Evolutionary conservation across 2,113 vertebrate species (phyloP).

Genomic region (Garra rufa): DNA sequence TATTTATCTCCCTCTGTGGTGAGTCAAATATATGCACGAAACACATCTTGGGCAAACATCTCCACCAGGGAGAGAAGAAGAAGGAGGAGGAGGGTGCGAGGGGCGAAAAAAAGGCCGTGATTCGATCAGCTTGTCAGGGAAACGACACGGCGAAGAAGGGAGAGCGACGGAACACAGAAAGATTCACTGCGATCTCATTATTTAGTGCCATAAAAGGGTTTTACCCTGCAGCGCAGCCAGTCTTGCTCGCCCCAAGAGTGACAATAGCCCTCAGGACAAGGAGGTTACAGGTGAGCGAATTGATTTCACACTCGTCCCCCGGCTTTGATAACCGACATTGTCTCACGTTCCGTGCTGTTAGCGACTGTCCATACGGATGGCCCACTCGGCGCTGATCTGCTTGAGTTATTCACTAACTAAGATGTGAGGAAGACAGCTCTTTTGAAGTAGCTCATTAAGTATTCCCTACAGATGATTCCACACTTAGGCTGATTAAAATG

Average conservation of each 20-base stretch:
- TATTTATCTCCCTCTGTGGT: slow-evolving; percentile 33
- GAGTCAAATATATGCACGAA: slow-evolving; percentile 19
- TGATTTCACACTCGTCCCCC: slow-evolving; percentile 72
- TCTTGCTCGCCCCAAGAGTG: slow-evolving; percentile 46
- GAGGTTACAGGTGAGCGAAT: slow-evolving; percentile 70
- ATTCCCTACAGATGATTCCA: slow-evolving; percentile 68
- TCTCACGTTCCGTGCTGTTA: slow-evolving; percentile 63
- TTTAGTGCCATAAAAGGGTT: slow-evolving; percentile 38
- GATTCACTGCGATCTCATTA: slow-evolving; percentile 44
- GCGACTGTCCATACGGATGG: slow-evolving; percentile 57
- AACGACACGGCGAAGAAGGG: slow-evolving; percentile 15
- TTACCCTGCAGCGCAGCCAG: slow-evolving; percentile 20
- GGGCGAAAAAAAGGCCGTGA: slow-evolving; percentile 8
- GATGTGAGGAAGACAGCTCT: slow-evolving; percentile 57
- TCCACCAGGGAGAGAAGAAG: background rate
- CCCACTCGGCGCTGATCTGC: slow-evolving; percentile 58
- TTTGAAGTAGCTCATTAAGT: slow-evolving; percentile 65
- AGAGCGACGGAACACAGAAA: slow-evolving; percentile 34
- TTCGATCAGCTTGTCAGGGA: slow-evolving; percentile 38
- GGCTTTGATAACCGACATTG: slow-evolving; percentile 64
- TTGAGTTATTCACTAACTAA: slow-evolving; percentile 66
- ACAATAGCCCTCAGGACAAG: slow-evolving; percentile 60
- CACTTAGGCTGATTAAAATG: slow-evolving; percentile 63
- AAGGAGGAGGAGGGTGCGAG: background rate
- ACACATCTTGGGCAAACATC: slow-evolving; percentile 14